These are phyloP conservation scores for Lepetodrilus schrolli DNA, from an alignment of 2,888 invertebrate genomes.

Conservation along the genomic window DNA sequence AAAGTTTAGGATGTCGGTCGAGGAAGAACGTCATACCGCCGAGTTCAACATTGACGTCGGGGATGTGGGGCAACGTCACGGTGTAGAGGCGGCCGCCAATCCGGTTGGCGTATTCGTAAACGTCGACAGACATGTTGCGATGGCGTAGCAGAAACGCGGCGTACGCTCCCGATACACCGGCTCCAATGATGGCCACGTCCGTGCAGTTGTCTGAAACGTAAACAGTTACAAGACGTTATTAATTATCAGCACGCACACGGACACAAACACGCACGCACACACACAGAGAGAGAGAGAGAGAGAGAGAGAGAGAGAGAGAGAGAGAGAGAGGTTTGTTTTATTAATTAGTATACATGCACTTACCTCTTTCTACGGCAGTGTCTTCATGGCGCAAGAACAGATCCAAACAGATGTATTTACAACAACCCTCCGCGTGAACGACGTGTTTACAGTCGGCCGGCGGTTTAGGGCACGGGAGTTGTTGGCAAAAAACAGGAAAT, in stretches of 20 bases:
- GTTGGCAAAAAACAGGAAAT: not conserved
- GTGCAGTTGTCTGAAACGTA: slow-evolving; percentile 12
- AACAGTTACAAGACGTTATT: too few relatives aligned
- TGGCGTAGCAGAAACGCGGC: slow-evolving; percentile 40
- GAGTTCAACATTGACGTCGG: slow-evolving; percentile 43
- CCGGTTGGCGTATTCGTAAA: slow-evolving; percentile 43
- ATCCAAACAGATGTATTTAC: slow-evolving; percentile 12
- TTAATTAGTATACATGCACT: too few relatives aligned
- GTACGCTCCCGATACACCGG: slow-evolving; percentile 40
- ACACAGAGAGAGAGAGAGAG: too few relatives aligned
- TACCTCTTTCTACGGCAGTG: not conserved
- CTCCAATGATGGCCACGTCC: slow-evolving; percentile 44
- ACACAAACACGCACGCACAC: too few relatives aligned
- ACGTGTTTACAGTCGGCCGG: slow-evolving; percentile 1
- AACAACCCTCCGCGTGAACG: not conserved
- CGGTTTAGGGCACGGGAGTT: not conserved
- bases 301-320: too few relatives aligned
- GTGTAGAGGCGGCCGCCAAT: slow-evolving; percentile 42
- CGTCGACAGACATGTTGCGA: slow-evolving; percentile 24
- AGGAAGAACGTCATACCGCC: slow-evolving; percentile 44
- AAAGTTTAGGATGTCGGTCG: slow-evolving; percentile 25
- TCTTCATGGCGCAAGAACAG: not conserved
- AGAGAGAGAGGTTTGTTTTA: too few relatives aligned
- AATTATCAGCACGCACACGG: too few relatives aligned
- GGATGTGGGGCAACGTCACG: slow-evolving; percentile 32